phyloP scores from a whole-genome alignment of 2,797 vertebrate species.

The Myotis daubentonii region DNA sequence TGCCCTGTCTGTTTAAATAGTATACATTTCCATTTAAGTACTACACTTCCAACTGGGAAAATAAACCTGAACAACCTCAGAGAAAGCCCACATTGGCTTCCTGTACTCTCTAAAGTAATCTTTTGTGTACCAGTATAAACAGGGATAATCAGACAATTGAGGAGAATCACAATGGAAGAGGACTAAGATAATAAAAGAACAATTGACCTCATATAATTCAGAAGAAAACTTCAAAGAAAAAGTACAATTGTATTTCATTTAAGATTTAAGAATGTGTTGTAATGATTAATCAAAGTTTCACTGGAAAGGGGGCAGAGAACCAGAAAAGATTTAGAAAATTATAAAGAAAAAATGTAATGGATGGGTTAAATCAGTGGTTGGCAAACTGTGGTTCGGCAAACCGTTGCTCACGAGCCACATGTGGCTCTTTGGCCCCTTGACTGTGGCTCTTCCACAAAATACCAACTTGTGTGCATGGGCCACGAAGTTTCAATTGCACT shows the following conservation, averaged over 20 bases:
- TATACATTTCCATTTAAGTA: constrained; percentile 30
- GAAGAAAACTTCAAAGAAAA: constrained; percentile 58
- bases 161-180: constrained; percentile 47
- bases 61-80: neutral
- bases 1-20: neutral
- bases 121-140: neutral
- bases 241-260: constrained; percentile 37
- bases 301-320: neutral
- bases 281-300: neutral
- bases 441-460: too few relatives aligned
- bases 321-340: constrained; percentile 45
- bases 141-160: constrained; percentile 6
- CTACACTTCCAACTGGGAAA: neutral
- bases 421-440: too few relatives aligned
- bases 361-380: neutral
- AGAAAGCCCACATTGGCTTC: neutral
- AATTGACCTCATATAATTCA: constrained; percentile 9
- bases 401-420: too few relatives aligned
- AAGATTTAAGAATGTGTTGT: constrained; percentile 8
- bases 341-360: constrained; percentile 7
- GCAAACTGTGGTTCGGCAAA: too few relatives aligned
- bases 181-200: constrained; percentile 44
- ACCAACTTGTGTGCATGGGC: too few relatives aligned
- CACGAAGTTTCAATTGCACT: too few relatives aligned
- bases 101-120: neutral